Percentiles rank a stretch among this genome's conserved stretches.
These are phyloP conservation scores for Kradibia gibbosae DNA, from an alignment of 1,140 invertebrate species.

Conservation along the genomic window DNA sequence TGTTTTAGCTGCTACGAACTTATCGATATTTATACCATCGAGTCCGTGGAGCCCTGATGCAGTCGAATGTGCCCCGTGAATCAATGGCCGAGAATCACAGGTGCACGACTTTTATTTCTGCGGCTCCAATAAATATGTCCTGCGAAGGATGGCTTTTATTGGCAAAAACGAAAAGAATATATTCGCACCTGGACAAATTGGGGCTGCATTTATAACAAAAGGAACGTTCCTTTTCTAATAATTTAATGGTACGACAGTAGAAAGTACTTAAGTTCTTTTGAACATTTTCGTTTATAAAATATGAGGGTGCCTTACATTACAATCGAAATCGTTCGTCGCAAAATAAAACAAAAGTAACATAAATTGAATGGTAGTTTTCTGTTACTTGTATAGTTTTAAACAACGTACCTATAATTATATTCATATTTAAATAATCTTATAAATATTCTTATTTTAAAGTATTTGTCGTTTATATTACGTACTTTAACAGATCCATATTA, in stretches of 20 bases:
- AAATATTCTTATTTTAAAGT: no score
- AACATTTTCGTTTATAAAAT: no score
- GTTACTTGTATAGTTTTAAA: no score
- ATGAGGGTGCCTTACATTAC: no score
- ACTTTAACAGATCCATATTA: not conserved
- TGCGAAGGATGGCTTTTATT: not conserved
- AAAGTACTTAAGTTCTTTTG: not conserved
- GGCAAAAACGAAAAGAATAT: conserved; percentile 8
- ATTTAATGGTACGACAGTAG: not conserved
- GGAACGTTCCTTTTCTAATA: not conserved
- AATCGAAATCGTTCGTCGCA: no score
- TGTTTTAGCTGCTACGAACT: conserved; percentile 3
- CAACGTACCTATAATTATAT: no score
- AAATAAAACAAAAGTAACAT: no score
- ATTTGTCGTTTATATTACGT: no score
- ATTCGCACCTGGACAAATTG: not conserved
- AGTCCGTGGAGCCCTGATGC: not conserved
- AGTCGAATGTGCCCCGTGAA: not conserved
- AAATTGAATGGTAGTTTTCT: no score
- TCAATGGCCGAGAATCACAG: conserved; percentile 39
- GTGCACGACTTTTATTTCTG: not conserved
- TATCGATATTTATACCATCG: conserved; percentile 48
- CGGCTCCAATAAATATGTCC: conserved; percentile 29
- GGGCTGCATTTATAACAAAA: not conserved
- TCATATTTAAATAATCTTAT: no score